phyloP scores from a whole-genome alignment of 1,140 invertebrate species.

The Whitmania pigra region DNA sequence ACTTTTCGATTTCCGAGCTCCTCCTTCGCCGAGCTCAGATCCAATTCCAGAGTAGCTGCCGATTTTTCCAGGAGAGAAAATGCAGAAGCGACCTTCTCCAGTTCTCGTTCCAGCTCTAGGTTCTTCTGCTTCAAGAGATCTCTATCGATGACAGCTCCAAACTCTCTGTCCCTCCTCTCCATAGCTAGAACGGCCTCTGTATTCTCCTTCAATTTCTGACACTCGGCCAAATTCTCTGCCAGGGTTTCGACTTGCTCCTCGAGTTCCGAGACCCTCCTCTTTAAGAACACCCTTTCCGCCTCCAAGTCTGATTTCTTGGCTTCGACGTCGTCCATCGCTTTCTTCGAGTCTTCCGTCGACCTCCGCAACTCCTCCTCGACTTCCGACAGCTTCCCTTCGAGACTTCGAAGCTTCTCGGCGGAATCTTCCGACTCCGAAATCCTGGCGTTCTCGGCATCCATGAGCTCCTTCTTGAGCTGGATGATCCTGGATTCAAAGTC shows the following conservation, averaged over 20 bases:
- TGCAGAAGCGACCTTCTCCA: not conserved
- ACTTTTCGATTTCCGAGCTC: no score
- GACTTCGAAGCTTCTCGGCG: conserved; percentile 18
- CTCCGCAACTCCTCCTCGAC: not conserved
- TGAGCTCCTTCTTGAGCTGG: conserved; percentile 14
- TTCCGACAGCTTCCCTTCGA: not conserved
- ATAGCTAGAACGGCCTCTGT: not conserved
- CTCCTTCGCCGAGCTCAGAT: no score
- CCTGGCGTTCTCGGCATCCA: conserved; percentile 19
- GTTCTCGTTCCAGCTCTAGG: conserved; percentile 35
- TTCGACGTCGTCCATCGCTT: not conserved
- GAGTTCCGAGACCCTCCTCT: conserved; percentile 18
- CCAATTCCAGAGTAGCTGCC: no score
- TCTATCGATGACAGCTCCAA: conserved; percentile 16
- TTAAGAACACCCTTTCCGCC: not conserved
- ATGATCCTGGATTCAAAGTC: conserved; percentile 13
- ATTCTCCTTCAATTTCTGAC: conserved; percentile 10
- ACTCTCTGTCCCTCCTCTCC: not conserved
- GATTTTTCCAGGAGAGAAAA: no score
- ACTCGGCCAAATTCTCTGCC: not conserved
- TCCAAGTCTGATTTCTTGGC: not conserved
- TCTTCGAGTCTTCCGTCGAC: not conserved
- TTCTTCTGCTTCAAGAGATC: conserved; percentile 24
- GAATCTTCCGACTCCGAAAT: conserved; percentile 22
- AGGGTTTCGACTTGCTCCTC: not conserved